Percentiles rank a stretch among this genome's conserved stretches.
These are phyloP conservation scores for Bursaphelenchus okinawaensis DNA, from an alignment of 2,888 invertebrate species.

Conservation along the genomic window DNA sequence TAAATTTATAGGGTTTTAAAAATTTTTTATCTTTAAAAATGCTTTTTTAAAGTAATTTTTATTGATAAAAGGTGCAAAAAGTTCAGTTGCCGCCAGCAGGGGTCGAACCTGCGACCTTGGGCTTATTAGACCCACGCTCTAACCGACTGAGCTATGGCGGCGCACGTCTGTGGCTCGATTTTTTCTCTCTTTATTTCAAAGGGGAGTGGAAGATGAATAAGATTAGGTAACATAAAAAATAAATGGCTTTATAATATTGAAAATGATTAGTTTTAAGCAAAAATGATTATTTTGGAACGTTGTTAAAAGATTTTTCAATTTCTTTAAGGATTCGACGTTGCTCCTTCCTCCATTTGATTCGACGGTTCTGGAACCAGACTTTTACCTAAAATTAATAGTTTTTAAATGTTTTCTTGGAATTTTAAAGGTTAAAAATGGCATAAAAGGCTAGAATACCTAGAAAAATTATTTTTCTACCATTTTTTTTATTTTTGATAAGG, in stretches of 20 bases:
- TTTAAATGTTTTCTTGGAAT: too few relatives aligned
- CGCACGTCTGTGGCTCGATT: background rate
- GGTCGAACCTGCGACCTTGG: constrained; percentile 57
- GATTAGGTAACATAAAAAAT: background rate
- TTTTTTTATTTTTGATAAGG: too few relatives aligned
- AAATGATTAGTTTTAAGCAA: too few relatives aligned
- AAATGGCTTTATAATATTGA: too few relatives aligned
- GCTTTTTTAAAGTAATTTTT: too few relatives aligned
- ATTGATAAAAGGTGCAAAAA: background rate
- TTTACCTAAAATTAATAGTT: constrained; percentile 33
- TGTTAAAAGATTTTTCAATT: background rate
- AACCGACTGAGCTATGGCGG: constrained; percentile 57
- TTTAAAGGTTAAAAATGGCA: too few relatives aligned
- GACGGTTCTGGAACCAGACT: constrained; percentile 39
- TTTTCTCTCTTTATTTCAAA: background rate
- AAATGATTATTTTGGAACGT: background rate
- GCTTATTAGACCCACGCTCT: constrained; percentile 58
- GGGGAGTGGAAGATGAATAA: background rate
- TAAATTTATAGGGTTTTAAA: background rate
- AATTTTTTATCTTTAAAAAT: too few relatives aligned
- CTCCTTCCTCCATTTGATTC: constrained; percentile 20
- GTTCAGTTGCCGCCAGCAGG: constrained; percentile 52
- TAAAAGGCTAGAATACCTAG: too few relatives aligned
- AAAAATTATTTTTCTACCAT: background rate
- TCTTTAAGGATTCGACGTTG: constrained; percentile 1